Percentiles rank a stretch among this genome's conserved stretches.
Conservation (phyloP, 2,797 vertebrate genomes). For the Anniella stebbinsi region DNA sequence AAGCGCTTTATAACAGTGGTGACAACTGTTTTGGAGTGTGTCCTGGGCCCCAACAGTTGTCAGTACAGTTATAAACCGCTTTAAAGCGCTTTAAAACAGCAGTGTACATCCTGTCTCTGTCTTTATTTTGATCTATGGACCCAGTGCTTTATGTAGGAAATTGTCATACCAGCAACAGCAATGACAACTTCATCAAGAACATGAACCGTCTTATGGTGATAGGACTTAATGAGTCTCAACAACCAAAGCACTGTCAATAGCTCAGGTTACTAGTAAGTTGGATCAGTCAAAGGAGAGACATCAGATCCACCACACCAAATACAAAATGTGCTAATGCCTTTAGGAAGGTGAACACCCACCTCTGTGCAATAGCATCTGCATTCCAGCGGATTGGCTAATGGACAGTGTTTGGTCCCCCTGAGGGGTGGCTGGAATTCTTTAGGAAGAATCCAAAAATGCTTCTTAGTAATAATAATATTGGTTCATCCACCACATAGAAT, state of each 20-base stretch:
- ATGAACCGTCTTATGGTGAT: not conserved
- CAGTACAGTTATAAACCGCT: no score
- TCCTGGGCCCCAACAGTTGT: no score
- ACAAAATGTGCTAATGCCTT: not conserved
- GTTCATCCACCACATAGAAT: not conserved
- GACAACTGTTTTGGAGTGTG: no score
- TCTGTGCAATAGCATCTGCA: not conserved
- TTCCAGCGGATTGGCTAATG: not conserved
- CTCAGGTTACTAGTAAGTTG: not conserved
- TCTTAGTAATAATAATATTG: not conserved
- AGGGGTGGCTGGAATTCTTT: not conserved
- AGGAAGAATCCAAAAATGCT: not conserved
- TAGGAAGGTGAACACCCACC: not conserved
- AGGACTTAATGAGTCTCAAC: not conserved
- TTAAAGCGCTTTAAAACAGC: no score
- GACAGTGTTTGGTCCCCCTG: not conserved
- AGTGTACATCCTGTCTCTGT: no score
- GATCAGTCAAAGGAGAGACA: not conserved
- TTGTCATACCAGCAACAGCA: not conserved
- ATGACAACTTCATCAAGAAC: not conserved
- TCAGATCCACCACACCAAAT: no score
- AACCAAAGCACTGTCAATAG: not conserved
- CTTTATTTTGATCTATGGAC: not conserved
- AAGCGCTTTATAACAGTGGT: no score
- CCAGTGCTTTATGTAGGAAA: not conserved